Percentiles rank a stretch among this genome's conserved stretches.
These are phyloP conservation scores for Plotosus lineatus DNA, from an alignment of 2,113 vertebrate genomes.

Conservation along the genomic window DNA sequence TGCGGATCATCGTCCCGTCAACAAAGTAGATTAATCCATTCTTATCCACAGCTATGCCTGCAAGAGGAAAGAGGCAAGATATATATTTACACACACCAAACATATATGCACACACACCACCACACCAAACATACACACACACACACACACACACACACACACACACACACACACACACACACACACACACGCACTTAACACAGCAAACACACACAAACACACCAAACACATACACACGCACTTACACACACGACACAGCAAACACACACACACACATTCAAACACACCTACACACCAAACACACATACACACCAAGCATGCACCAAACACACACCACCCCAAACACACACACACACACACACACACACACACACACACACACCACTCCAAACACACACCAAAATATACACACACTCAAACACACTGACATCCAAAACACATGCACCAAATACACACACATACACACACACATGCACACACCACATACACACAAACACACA, in stretches of 20 bases:
- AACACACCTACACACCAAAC: too few relatives aligned
- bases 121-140: constrained; percentile 41
- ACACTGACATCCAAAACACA: too few relatives aligned
- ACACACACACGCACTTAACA: constrained; percentile 7
- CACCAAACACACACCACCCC: too few relatives aligned
- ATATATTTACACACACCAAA: too few relatives aligned
- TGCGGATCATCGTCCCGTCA: constrained; percentile 97
- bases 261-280: background rate
- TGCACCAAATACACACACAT: constrained; percentile 41
- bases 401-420: background rate
- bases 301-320: constrained; percentile 41
- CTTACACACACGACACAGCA: too few relatives aligned
- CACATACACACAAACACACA: constrained; percentile 33
- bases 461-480: constrained; percentile 22
- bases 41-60: constrained; percentile 94
- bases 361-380: constrained; percentile 26
- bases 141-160: constrained; percentile 24
- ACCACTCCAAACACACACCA: too few relatives aligned
- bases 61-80: constrained; percentile 19
- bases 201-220: constrained; percentile 29
- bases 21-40: constrained; percentile 97
- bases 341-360: constrained; percentile 27
- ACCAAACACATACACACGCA: constrained; percentile 15
- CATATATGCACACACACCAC: background rate
- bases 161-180: constrained; percentile 33